Evolutionary conservation across 2,797 vertebrate species (phyloP), one percentile per base, ranked within the genome.

Genomic region (Tenualosa thibaudeaui): DNA sequence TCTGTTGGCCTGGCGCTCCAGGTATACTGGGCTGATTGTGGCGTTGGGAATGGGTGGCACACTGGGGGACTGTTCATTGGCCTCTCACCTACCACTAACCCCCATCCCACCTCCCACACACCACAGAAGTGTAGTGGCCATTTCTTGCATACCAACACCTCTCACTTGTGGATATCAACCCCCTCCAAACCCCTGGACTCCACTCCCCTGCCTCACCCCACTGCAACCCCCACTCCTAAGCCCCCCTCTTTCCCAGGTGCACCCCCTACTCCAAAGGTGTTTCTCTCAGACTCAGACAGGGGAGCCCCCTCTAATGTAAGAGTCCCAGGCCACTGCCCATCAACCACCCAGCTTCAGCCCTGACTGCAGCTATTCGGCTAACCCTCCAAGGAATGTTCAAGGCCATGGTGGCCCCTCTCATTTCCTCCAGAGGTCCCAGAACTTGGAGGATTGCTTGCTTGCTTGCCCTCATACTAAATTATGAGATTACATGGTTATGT

Each of bases 81-180:
- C 60, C 81, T 68, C 7, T 40, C 56, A n/a, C 75, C 68, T 54
- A 87, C 46, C 84, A 24, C 15, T 43, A 51, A 84, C 81, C 82
- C 54, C 81, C 31, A 26, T 81, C 40, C 78, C 62, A 37, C 62
- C 49, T 83, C 62, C 71, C 19, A 9, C 71, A 6, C 40, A n/a
- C 5, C 40, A 22, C 19, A 40, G 22, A 49, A 83, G 83, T 81
- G 43, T n/a, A 37, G 40, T 31, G 8, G 49, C 56, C 75, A 49
- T 83, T 58, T 84, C 40, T 68, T 53, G 68, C 81, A 89, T 89
- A 87, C 85, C 85, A 89, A 90, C 88, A 89, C 88, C 84, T 88
- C 43, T 89, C 86, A 88, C 86, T 83, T 88, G 43, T 56, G 51
- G 71, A 46, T 46, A 46, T 78, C 15, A 78, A 43, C 4, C 71